Percentiles rank a stretch among this genome's conserved stretches.
These are phyloP conservation scores for Trimorus sp. DNA, from an alignment of 2,888 invertebrate genomes.

Conservation along the genomic window DNA sequence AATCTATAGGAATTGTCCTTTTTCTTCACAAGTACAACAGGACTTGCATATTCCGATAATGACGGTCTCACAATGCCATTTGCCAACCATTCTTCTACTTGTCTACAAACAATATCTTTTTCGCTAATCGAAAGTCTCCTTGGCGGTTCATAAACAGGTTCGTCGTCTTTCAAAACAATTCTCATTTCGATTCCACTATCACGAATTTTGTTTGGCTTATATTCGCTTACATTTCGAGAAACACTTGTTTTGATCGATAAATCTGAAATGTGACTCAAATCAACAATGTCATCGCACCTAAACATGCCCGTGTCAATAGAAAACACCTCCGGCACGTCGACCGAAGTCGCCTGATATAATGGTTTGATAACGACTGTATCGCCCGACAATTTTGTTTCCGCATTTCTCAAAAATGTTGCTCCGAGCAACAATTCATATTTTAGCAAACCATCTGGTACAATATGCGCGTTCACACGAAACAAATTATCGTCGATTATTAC, in stretches of 20 bases:
- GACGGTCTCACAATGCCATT: too few relatives aligned
- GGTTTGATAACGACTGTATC: slow-evolving; percentile 9
- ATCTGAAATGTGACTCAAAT: slow-evolving; percentile 2
- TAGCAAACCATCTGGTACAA: too few relatives aligned
- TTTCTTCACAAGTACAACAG: too few relatives aligned
- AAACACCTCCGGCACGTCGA: background rate
- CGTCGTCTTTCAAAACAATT: slow-evolving; percentile 5
- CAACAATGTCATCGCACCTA: background rate
- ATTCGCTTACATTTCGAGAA: background rate
- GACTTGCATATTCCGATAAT: too few relatives aligned
- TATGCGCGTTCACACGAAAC: too few relatives aligned
- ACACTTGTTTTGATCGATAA: background rate
- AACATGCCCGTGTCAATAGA: background rate
- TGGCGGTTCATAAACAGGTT: slow-evolving; percentile 11
- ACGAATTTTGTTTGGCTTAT: background rate
- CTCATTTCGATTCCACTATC: slow-evolving; percentile 3
- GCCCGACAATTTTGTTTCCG: slow-evolving; percentile 6
- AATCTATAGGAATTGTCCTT: too few relatives aligned
- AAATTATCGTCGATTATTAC: too few relatives aligned
- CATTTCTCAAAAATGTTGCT: background rate
- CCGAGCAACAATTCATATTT: background rate
- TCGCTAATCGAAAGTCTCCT: slow-evolving; percentile 2
- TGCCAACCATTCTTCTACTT: too few relatives aligned
- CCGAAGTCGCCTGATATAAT: background rate
- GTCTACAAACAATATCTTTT: too few relatives aligned